phyloP scores from a whole-genome alignment of 64 coral and sea anemone species.

The Anthopleura sola region DNA sequence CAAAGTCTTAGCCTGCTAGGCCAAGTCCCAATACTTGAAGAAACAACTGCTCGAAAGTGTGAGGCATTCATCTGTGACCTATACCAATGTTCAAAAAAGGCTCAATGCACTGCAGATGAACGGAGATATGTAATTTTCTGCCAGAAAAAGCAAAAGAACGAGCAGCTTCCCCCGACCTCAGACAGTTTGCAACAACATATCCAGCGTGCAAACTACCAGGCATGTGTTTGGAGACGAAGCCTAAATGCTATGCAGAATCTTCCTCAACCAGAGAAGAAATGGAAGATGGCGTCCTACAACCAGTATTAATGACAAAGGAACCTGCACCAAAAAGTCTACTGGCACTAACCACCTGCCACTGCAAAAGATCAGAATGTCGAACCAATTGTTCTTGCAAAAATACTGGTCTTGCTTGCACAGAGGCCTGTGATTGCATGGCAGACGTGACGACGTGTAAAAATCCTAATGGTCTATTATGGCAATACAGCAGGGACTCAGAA shows the following conservation, averaged over 20 bases:
- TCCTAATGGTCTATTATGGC: conserved; percentile 8
- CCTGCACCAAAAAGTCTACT: conserved; percentile 33
- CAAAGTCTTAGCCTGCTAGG: conserved; percentile 29
- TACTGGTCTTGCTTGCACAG: conserved; percentile 43
- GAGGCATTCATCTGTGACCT: conserved; percentile 40
- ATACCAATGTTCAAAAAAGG: conserved; percentile 16
- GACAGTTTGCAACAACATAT: conserved; percentile 54
- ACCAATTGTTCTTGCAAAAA: conserved; percentile 44
- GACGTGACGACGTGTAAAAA: conserved; percentile 31
- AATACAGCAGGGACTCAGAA: no score
- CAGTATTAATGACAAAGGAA: conserved; percentile 38
- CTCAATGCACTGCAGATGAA: background rate
- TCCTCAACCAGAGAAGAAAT: conserved; percentile 37
- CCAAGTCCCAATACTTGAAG: no score
- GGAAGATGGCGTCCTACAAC: conserved; percentile 26
- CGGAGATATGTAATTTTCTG: conserved; percentile 40
- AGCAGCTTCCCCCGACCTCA: conserved; percentile 55
- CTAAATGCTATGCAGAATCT: conserved; percentile 43
- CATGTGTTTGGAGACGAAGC: conserved; percentile 27
- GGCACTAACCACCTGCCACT: background rate
- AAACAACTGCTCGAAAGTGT: background rate
- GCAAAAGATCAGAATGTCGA: background rate
- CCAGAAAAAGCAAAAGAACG: conserved; percentile 58
- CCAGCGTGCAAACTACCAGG: conserved; percentile 45
- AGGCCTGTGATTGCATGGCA: conserved; percentile 68